Evolutionary conservation across 2,797 vertebrate species (phyloP), one percentile per base, ranked within the genome.

Genomic region (Geotrypetes seraphini): DNA sequence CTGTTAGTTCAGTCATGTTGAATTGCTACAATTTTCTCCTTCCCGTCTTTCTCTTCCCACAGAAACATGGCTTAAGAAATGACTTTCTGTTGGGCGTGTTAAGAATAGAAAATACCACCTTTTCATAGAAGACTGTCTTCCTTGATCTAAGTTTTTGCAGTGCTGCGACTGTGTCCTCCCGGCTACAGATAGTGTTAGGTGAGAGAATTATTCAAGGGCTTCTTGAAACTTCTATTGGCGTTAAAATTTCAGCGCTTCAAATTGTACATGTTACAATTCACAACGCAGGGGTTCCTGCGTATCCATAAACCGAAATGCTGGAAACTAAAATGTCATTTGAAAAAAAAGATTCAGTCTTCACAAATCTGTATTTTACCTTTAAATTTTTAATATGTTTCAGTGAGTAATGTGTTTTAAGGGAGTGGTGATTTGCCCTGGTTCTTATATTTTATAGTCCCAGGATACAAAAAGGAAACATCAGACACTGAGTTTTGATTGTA

Each of bases 401-500:
- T 14, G 41, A 66, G 39, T 7, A 23, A 51, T 44, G 37, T 19
- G 28, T 47, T 57, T 52, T 43, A 52, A 66, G 36, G 53, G 35
- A 60, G 33, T 5, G 18, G 48, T 33, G 44, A 45, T 59, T 55
- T 60, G 50, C 43, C 53, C 53, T 40, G 43, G 30, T 47, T 29
- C 41, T 22, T 68, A 25, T 23, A 41, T 50, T 69, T 55, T 52
- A 51, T 3, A 50, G 52, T 69, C 50, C 45, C 60, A 48, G 8
- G 3, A 42, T 45, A 59, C 22, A 0, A 1, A 47, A 41, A 64
- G 52, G 63, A 71, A 76, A 73, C 74, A 69, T 62, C 56, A 59
- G 76, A 77, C 78, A 79, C 67, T 61, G 61, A 60, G 75, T 75
- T 71, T 75, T 59, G 38, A 55, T 55, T 48, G 73, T 77, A 79